A percentile compares a stretch with the other conserved stretches of the same genome.
phyloP scores from a whole-genome alignment of 2,797 vertebrate species.

The Enteromius fasciolatus region DNA sequence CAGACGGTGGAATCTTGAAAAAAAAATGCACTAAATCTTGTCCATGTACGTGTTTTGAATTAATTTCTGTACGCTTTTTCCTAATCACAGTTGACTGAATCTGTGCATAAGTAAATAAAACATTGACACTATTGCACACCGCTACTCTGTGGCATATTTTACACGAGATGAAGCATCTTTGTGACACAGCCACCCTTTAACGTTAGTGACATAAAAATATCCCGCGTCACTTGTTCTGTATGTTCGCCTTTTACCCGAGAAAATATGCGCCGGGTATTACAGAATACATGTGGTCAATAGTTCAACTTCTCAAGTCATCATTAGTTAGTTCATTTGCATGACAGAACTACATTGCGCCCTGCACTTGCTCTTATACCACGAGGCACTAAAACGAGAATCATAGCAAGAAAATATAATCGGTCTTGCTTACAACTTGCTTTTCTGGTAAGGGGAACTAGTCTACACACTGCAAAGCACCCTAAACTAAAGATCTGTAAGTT shows the following conservation, averaged over 20 bases:
- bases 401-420: not conserved
- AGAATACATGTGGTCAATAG: conserved; percentile 12
- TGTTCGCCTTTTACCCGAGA: not conserved
- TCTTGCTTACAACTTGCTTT: not conserved
- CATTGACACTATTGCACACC: not conserved
- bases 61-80: not conserved
- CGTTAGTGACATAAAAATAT: not conserved
- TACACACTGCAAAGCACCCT: not conserved
- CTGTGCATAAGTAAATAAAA: conserved; percentile 1
- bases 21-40: conserved; percentile 3
- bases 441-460: not conserved
- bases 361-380: conserved; percentile 37
- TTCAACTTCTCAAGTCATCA: conserved; percentile 1
- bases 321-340: not conserved
- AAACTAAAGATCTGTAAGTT: conserved; percentile 9
- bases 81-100: conserved; percentile 5
- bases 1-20: conserved; percentile 8
- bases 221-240: conserved; percentile 17
- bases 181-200: not conserved
- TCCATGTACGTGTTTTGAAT: conserved; percentile 25
- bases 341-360: not conserved
- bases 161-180: not conserved
- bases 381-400: conserved; percentile 10
- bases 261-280: not conserved
- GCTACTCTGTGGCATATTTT: not conserved